A percentile compares a stretch with the other conserved stretches of the same genome.
Evolutionary conservation across 2,797 vertebrate genomes (phyloP).

Genomic region (Gadopsis bispinosus): DNA sequence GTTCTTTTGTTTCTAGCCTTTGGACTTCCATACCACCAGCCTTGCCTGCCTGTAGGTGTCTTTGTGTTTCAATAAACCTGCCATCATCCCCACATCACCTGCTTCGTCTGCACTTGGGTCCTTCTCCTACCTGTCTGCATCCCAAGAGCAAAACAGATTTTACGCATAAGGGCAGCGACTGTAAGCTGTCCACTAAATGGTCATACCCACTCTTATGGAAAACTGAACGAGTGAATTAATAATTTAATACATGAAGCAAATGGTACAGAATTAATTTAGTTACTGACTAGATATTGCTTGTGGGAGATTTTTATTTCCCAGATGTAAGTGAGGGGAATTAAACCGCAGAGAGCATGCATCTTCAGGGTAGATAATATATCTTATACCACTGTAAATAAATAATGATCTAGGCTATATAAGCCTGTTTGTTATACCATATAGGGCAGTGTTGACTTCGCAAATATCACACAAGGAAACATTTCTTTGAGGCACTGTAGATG

Average conservation of each 20-base stretch:
- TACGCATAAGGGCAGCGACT: not conserved
- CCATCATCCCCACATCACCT: too few relatives aligned
- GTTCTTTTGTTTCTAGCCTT: too few relatives aligned
- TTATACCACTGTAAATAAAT: not conserved
- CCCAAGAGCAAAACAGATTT: too few relatives aligned
- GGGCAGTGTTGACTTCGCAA: not conserved
- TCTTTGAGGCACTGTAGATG: not conserved
- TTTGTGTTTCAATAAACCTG: too few relatives aligned
- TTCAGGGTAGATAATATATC: not conserved
- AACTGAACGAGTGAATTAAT: not conserved
- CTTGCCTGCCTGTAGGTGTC: too few relatives aligned
- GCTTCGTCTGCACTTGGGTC: too few relatives aligned
- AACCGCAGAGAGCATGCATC: not conserved
- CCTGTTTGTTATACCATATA: not conserved
- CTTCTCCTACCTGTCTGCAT: too few relatives aligned
- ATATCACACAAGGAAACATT: not conserved
- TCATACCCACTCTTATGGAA: not conserved
- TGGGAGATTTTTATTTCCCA: slow-evolving; percentile 6
- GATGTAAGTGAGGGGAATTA: not conserved
- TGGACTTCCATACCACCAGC: too few relatives aligned
- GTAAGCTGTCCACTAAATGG: not conserved
- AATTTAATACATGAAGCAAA: not conserved
- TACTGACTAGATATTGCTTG: not conserved
- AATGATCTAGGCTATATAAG: not conserved
- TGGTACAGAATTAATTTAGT: not conserved